Conservation (phyloP, 2,888 invertebrate species). For the Furcula furcula region DNA sequence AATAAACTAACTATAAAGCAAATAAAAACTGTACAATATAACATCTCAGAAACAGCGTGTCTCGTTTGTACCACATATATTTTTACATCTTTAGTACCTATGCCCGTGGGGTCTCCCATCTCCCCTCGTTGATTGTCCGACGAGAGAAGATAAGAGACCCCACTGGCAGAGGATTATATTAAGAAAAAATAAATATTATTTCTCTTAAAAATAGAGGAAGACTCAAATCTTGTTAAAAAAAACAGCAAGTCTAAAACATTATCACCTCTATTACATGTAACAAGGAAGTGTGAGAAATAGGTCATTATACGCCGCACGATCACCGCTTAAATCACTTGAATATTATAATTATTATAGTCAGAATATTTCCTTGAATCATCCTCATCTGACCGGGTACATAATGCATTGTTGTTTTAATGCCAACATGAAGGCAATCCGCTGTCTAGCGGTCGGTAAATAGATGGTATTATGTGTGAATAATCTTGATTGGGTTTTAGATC, state of each 20-base stretch:
- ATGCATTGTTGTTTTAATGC: constrained; percentile 12
- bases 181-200: too few species aligned
- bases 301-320: constrained; percentile 46
- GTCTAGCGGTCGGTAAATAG: constrained; percentile 11
- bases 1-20: too few species aligned
- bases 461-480: neutral
- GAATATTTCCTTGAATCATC: constrained; percentile 24
- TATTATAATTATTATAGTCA: constrained; percentile 26
- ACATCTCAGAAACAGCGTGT: too few species aligned
- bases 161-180: too few species aligned
- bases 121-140: too few species aligned
- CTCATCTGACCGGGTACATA: constrained; percentile 10
- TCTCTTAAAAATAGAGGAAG: too few species aligned
- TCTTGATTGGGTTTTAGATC: constrained; percentile 1
- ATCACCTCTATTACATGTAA: constrained; percentile 15
- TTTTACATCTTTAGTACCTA: too few species aligned
- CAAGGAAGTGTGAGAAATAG: constrained; percentile 55
- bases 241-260: constrained; percentile 5
- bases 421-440: constrained; percentile 19
- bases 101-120: too few species aligned
- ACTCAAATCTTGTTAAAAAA: too few species aligned
- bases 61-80: too few species aligned
- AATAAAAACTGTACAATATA: too few species aligned
- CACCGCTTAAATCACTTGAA: constrained; percentile 36
- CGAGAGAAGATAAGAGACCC: too few species aligned